A percentile compares a stretch with the other conserved stretches of the same genome.
Conservation (phyloP, 2,797 vertebrate species). For the Netta rufina region DNA sequence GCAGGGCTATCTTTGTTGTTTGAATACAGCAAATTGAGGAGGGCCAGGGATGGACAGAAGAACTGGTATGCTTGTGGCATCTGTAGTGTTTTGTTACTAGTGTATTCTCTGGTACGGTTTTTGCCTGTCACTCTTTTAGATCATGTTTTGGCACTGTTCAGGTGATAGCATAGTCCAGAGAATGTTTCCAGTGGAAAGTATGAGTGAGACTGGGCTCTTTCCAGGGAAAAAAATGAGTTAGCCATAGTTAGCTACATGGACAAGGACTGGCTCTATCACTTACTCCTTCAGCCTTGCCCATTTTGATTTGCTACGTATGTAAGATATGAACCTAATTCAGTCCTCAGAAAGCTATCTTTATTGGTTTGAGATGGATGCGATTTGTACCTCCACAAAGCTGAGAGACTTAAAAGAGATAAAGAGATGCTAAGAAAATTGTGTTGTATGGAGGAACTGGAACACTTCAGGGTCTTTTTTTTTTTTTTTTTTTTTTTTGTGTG, state of each 20-base stretch:
- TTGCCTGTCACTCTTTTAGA: not conserved
- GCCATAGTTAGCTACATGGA: not conserved
- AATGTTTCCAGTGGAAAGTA: not conserved
- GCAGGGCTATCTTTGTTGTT: not conserved
- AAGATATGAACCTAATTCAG: not conserved
- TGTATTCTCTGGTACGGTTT: not conserved
- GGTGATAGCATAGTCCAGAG: not conserved
- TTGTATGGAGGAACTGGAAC: not conserved
- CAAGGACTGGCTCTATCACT: fast-evolving
- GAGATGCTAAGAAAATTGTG: not conserved
- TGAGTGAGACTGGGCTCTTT: not conserved
- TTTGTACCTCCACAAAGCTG: not conserved
- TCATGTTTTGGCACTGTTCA: not conserved
- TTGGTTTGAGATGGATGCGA: fast-evolving
- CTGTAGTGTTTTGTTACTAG: not conserved
- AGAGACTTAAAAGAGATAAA: not conserved
- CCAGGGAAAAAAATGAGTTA: not conserved
- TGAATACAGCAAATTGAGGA: not conserved
- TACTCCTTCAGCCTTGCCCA: not conserved
- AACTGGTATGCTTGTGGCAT: not conserved
- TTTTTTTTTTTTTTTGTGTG: not conserved
- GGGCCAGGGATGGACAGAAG: not conserved
- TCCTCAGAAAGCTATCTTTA: not conserved
- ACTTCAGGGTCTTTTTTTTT: not conserved
- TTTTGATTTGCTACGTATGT: not conserved